Conservation (phyloP, 2,113 vertebrate genomes). For the Anguilla japonica region DNA sequence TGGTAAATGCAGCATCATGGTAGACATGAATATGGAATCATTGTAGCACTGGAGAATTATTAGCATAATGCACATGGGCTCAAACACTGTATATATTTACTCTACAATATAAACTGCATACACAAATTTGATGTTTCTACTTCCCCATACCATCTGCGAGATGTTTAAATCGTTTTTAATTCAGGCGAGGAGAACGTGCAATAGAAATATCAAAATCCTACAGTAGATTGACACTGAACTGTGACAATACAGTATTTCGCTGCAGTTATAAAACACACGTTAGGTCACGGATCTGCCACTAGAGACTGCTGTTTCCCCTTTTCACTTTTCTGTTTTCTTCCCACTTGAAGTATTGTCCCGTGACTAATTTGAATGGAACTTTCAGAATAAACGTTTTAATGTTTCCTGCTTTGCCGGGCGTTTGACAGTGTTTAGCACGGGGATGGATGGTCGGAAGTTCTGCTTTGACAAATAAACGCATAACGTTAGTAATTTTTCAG, state of each 20-base stretch:
- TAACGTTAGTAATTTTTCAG: neutral
- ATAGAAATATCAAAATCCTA: neutral
- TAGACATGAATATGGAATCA: neutral
- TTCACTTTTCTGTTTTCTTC: conserved; percentile 29
- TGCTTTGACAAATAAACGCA: conserved; percentile 11
- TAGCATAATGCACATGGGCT: neutral
- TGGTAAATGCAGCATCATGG: neutral
- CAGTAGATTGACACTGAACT: neutral
- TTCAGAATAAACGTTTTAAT: conserved; percentile 50
- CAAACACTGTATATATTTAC: no score
- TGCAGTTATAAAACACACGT: neutral
- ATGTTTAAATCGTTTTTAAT: neutral
- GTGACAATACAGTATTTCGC: neutral
- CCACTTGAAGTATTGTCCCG: conserved; percentile 54
- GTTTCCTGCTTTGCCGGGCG: conserved; percentile 51
- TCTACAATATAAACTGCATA: no score
- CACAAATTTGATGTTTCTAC: neutral
- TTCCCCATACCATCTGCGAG: neutral
- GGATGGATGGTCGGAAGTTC: conserved; percentile 8
- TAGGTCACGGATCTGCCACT: conserved; percentile 24
- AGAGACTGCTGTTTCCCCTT: conserved; percentile 45
- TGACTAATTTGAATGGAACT: conserved; percentile 71
- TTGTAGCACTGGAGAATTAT: neutral
- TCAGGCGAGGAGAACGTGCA: neutral
- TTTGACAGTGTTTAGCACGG: conserved; percentile 8